These are phyloP conservation scores for Ursus arctos DNA, from an alignment of 2,113 vertebrate species.

Conservation along the genomic window DNA sequence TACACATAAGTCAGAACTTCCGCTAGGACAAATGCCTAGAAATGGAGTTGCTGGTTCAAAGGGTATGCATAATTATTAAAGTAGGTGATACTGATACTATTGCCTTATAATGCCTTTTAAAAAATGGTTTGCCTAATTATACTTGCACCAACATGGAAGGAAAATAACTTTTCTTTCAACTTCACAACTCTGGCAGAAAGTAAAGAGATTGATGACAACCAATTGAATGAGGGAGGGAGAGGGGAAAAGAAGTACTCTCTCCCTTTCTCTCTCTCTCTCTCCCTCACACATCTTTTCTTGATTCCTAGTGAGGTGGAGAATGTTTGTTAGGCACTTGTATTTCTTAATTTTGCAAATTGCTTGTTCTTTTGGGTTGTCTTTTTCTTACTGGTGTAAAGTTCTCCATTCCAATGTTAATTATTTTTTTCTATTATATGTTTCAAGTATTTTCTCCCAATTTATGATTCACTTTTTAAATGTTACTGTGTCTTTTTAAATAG, in stretches of 20 bases:
- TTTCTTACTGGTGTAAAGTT: neutral
- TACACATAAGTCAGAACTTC: neutral
- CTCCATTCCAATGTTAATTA: neutral
- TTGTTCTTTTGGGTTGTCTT: neutral
- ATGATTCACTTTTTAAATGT: neutral
- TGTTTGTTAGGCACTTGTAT: neutral
- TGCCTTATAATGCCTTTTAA: neutral
- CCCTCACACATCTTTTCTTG: neutral
- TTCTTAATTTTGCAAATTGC: neutral
- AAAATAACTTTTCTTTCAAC: neutral
- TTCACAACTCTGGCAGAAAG: neutral
- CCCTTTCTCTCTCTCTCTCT: no score
- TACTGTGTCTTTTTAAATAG: neutral
- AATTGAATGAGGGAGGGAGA: neutral
- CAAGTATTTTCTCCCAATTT: neutral
- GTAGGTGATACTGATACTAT: neutral
- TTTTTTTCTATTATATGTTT: neutral
- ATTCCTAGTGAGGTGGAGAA: neutral
- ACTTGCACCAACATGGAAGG: neutral
- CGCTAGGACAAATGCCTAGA: neutral
- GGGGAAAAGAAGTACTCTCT: neutral
- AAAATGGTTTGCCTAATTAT: neutral
- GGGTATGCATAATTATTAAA: neutral
- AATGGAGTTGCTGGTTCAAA: neutral
- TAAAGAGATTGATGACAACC: neutral